These are phyloP conservation scores for Myiozetetes cayanensis DNA, from an alignment of 2,113 vertebrate genomes.

Conservation along the genomic window DNA sequence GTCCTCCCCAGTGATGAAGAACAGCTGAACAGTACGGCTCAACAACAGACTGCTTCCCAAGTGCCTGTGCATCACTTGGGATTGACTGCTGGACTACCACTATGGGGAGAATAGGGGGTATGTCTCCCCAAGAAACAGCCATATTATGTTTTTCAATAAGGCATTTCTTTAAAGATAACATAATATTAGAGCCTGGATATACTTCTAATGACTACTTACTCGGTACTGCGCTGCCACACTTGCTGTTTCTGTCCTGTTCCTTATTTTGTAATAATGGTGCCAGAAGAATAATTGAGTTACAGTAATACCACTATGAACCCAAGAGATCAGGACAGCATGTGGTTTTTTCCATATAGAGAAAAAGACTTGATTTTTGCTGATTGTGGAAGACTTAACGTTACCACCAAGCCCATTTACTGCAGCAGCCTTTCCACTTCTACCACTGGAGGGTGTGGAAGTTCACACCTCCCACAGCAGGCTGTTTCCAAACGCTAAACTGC, in stretches of 20 bases:
- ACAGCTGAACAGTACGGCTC: not conserved
- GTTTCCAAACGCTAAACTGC: not conserved
- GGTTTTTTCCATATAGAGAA: not conserved
- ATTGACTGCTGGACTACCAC: not conserved
- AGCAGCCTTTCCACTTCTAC: not conserved
- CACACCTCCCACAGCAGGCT: not conserved
- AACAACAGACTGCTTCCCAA: not conserved
- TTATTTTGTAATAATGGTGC: not conserved
- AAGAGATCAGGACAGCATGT: not conserved
- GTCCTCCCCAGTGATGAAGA: not conserved
- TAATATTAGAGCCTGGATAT: not conserved
- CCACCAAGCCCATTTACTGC: not conserved
- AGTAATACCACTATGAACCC: not conserved
- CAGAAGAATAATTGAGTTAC: not conserved
- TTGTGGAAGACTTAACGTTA: not conserved
- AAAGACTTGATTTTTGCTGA: not conserved
- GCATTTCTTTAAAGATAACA: not conserved
- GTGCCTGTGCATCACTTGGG: not conserved
- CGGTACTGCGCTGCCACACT: not conserved
- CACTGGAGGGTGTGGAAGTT: slow-evolving; percentile 6
- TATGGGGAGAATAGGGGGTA: not conserved
- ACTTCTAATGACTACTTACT: not conserved
- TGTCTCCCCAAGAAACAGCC: not conserved
- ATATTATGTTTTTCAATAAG: not conserved
- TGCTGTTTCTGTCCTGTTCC: not conserved